A percentile compares a stretch with the other conserved stretches of the same genome.
phyloP scores from a whole-genome alignment of 2,797 vertebrate genomes.

The Setipinna tenuifilis region DNA sequence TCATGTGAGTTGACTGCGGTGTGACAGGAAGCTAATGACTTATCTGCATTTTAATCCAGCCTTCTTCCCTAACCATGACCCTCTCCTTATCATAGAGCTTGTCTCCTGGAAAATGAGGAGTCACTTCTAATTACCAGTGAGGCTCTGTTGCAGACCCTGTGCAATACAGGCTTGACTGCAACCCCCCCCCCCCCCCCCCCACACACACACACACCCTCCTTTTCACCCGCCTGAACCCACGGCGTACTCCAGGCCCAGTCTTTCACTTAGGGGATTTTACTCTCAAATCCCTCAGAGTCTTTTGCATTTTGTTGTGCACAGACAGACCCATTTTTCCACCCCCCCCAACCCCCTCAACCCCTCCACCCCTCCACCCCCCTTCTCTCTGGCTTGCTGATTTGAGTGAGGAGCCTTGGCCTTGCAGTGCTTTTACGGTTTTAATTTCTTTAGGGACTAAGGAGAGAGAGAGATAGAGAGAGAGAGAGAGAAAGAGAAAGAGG shows the following conservation, averaged over 20 bases:
- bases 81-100: constrained; percentile 61
- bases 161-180: constrained; percentile 43
- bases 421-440: constrained; percentile 47
- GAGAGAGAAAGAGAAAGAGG: constrained; percentile 52
- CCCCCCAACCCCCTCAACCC: not conserved
- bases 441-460: constrained; percentile 54
- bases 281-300: not conserved
- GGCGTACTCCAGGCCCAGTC: not conserved
- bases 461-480: constrained; percentile 49
- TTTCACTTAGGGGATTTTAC: not conserved
- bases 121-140: constrained; percentile 65
- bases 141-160: constrained; percentile 66
- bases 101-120: constrained; percentile 67
- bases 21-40: not conserved
- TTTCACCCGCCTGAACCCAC: not conserved
- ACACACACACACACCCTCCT: too few species aligned
- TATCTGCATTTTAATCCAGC: not conserved
- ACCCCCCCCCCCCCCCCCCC: constrained; percentile 1
- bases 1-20: not conserved
- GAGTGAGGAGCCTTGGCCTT: constrained; percentile 17
- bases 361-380: not conserved
- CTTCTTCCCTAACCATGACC: constrained; percentile 50
- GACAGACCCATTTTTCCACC: not conserved
- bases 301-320: constrained; percentile 28
- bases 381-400: not conserved